phyloP scores from a whole-genome alignment of 2,113 vertebrate genomes.

The Poecile atricapillus region DNA sequence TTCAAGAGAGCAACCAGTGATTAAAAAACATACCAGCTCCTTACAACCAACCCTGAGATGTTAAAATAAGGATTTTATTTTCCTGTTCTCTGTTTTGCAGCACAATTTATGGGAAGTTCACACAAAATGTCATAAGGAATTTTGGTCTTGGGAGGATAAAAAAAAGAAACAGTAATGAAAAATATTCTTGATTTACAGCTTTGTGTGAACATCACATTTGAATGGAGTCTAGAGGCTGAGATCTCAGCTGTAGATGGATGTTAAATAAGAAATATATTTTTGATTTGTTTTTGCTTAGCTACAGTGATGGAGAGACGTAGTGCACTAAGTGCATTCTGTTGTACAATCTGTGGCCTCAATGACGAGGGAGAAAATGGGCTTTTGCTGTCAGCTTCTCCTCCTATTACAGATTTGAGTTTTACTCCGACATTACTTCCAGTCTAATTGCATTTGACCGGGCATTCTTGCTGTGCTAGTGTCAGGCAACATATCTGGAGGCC shows the following conservation, averaged over 20 bases:
- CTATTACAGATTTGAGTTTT: conserved; percentile 46
- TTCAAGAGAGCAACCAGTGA: neutral
- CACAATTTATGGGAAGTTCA: neutral
- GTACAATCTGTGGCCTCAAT: neutral
- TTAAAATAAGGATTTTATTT: neutral
- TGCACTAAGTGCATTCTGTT: conserved; percentile 20
- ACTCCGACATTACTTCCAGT: conserved; percentile 61
- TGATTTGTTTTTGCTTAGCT: conserved; percentile 5
- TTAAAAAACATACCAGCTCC: neutral
- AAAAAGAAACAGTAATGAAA: neutral
- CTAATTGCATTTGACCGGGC: conserved; percentile 44
- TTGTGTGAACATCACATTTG: neutral
- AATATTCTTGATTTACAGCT: neutral
- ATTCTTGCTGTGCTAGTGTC: conserved; percentile 2
- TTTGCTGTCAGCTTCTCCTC: conserved; percentile 61
- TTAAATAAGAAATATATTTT: conserved; percentile 47
- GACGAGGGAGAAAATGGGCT: conserved; percentile 45
- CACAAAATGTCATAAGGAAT: neutral
- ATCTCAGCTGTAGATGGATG: neutral
- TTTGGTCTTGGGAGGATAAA: neutral
- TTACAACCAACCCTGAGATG: neutral
- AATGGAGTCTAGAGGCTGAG: neutral
- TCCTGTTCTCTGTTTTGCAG: neutral
- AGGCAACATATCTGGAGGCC: conserved; percentile 13
- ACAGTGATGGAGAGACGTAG: neutral